phyloP scores from a whole-genome alignment of 2,113 vertebrate genomes.

The Terrapene triunguis region DNA sequence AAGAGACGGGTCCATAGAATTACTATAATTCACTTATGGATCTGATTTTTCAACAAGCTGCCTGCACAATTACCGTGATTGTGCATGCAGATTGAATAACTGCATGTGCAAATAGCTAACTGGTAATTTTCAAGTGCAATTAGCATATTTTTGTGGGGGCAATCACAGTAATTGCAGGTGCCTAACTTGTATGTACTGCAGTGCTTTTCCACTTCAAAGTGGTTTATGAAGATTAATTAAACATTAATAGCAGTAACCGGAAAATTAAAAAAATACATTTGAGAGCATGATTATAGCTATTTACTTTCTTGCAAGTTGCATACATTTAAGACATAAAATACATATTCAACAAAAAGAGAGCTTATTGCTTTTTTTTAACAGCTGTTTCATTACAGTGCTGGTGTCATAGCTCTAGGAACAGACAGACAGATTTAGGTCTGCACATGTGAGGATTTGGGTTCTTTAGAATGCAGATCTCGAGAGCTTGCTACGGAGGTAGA shows the following conservation, averaged over 20 bases:
- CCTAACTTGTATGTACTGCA: constrained; percentile 67
- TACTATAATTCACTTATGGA: constrained; percentile 49
- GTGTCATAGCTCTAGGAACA: constrained; percentile 48
- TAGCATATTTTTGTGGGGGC: constrained; percentile 75
- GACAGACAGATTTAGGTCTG: constrained; percentile 47
- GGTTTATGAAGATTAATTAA: constrained; percentile 70
- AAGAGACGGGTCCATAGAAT: constrained; percentile 26
- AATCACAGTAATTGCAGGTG: constrained; percentile 77
- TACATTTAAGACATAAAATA: constrained; percentile 51
- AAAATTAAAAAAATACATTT: constrained; percentile 74
- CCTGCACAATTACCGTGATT: constrained; percentile 38
- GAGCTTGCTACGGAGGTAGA: background rate
- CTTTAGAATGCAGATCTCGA: constrained; percentile 40
- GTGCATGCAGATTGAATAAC: constrained; percentile 62
- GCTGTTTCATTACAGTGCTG: constrained; percentile 51
- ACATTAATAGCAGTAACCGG: constrained; percentile 74
- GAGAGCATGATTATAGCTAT: constrained; percentile 71
- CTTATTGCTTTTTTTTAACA: constrained; percentile 28
- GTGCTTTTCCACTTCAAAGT: constrained; percentile 72
- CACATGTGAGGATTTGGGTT: constrained; percentile 47
- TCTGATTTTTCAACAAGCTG: constrained; percentile 25
- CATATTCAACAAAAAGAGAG: constrained; percentile 31
- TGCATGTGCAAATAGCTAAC: constrained; percentile 74
- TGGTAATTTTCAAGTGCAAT: constrained; percentile 78
- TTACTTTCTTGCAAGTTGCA: constrained; percentile 31